phyloP scores from a whole-genome alignment of 2,888 invertebrate species.

The Parascotia fuliginaria region DNA sequence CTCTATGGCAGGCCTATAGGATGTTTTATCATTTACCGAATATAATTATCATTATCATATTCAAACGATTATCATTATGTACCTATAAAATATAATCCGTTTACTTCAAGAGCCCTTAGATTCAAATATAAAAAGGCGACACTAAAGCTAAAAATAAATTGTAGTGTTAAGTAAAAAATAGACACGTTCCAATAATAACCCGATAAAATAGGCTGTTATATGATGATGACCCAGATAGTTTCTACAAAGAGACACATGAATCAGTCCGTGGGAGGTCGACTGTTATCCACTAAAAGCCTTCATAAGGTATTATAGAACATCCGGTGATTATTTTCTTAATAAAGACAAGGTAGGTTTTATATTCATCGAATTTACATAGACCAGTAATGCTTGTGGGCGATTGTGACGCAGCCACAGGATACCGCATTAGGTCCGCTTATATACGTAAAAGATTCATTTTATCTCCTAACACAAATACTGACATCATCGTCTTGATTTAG shows the following conservation, averaged over 20 bases:
- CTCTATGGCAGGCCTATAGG: no score
- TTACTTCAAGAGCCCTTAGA: no score
- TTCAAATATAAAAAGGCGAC: no score
- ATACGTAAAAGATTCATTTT: slow-evolving; percentile 60
- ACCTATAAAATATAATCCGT: no score
- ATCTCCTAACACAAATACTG: slow-evolving; percentile 66
- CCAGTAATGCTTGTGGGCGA: slow-evolving; percentile 58
- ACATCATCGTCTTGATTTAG: slow-evolving; percentile 72
- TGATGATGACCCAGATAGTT: slow-evolving; percentile 33
- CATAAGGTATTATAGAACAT: slow-evolving; percentile 47
- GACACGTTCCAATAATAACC: not conserved
- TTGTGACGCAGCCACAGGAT: slow-evolving; percentile 60
- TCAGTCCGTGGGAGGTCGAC: slow-evolving; percentile 36
- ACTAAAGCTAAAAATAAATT: not conserved
- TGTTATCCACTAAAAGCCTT: slow-evolving; percentile 31
- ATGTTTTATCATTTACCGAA: no score
- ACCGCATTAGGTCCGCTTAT: slow-evolving; percentile 52
- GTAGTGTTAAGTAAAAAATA: not conserved
- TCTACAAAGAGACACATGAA: slow-evolving; percentile 29
- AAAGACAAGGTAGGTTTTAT: slow-evolving; percentile 49
- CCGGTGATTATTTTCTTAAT: slow-evolving; percentile 54
- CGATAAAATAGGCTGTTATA: slow-evolving; percentile 17
- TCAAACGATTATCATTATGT: no score
- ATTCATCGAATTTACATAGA: slow-evolving; percentile 54
- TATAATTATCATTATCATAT: no score